phyloP scores from a whole-genome alignment of 2,888 invertebrate genomes.

The Meliscaeva auricollis region DNA sequence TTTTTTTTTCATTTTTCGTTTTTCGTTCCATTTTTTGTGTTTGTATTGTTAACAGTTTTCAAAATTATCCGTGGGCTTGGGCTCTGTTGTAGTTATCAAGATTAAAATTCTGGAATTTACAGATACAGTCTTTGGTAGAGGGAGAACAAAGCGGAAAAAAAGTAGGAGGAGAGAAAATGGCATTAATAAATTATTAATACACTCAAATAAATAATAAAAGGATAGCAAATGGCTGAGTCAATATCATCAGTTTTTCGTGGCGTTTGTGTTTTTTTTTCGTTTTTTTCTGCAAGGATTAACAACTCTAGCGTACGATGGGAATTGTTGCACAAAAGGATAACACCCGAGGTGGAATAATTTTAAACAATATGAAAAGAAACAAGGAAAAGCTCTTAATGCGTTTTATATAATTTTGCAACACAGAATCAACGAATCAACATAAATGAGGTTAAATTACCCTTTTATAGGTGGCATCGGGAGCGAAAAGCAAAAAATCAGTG shows the following conservation, averaged over 20 bases:
- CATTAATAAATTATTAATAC: slow-evolving; percentile 19
- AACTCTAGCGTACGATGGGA: not conserved
- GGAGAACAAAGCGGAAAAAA: not conserved
- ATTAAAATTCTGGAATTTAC: slow-evolving; percentile 26
- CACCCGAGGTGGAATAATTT: not conserved
- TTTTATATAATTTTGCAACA: not conserved
- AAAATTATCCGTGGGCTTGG: slow-evolving; percentile 26
- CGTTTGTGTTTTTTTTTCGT: not conserved
- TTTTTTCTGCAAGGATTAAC: not conserved
- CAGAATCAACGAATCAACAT: slow-evolving; percentile 30
- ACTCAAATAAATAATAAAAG: slow-evolving; percentile 41
- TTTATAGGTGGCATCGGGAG: not conserved
- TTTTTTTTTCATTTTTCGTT: too few species aligned
- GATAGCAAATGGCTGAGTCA: slow-evolving; percentile 24
- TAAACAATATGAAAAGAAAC: slow-evolving; percentile 27
- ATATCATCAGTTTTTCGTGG: slow-evolving; percentile 18
- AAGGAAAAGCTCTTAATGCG: slow-evolving; percentile 26
- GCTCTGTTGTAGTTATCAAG: slow-evolving; percentile 22
- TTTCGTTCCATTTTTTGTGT: too few species aligned
- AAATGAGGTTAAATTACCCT: slow-evolving; percentile 20
- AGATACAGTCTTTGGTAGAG: slow-evolving; percentile 16
- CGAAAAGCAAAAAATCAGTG: slow-evolving; percentile 18
- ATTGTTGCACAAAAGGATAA: slow-evolving; percentile 25
- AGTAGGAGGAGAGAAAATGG: not conserved
- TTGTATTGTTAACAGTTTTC: slow-evolving; percentile 20